A percentile compares a stretch with the other conserved stretches of the same genome.
phyloP scores from a whole-genome alignment of 2,113 vertebrate species.

The Danionella cerebrum region DNA sequence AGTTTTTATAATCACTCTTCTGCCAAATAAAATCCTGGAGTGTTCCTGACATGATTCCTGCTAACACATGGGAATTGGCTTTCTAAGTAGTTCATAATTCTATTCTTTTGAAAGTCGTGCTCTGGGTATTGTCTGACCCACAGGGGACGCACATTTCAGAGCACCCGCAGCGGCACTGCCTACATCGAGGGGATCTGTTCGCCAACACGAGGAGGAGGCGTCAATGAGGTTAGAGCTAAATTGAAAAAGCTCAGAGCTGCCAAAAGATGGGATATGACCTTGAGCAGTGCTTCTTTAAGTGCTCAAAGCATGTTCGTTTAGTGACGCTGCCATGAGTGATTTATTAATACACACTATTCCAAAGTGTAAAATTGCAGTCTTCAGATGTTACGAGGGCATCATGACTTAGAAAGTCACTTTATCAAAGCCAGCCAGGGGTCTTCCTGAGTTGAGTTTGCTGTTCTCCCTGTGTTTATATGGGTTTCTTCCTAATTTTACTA shows the following conservation, averaged over 20 bases:
- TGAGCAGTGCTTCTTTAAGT: too few species aligned
- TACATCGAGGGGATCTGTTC: conserved; percentile 92
- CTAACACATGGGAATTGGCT: too few species aligned
- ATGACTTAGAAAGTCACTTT: not conserved
- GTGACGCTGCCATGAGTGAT: not conserved
- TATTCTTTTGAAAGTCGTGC: not conserved
- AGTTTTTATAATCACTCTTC: too few species aligned
- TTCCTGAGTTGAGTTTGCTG: too few species aligned
- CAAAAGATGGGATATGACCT: not conserved
- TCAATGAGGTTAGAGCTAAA: conserved; percentile 76
- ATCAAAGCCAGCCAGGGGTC: too few species aligned
- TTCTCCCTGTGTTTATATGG: too few species aligned
- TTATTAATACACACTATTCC: not conserved
- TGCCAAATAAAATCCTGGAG: too few species aligned
- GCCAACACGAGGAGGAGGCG: conserved; percentile 69
- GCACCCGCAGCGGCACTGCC: conserved; percentile 83
- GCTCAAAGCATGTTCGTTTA: too few species aligned
- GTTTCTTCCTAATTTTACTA: too few species aligned
- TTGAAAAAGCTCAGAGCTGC: not conserved
- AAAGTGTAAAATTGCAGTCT: not conserved
- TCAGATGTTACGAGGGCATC: too few species aligned
- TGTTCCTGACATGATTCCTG: too few species aligned
- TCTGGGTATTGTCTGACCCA: not conserved
- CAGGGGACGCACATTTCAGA: conserved; percentile 88
- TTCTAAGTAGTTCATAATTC: too few species aligned